These are phyloP conservation scores for Lypha dubia DNA, from an alignment of 2,888 invertebrate species.

Conservation along the genomic window DNA sequence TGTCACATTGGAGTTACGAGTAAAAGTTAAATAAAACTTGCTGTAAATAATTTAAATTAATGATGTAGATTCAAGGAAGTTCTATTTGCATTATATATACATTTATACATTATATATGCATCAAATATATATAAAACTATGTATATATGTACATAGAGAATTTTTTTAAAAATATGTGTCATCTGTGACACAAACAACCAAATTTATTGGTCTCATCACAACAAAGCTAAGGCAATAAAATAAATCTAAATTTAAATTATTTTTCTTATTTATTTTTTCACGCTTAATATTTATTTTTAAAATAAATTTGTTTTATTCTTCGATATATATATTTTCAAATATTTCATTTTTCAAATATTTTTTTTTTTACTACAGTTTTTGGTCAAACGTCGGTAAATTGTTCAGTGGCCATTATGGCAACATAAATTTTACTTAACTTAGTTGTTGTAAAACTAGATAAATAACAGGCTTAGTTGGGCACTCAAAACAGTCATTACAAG, in stretches of 20 bases:
- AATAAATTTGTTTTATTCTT: constrained; percentile 11
- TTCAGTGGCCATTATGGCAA: constrained; percentile 11
- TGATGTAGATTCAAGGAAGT: background rate
- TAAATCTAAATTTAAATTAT: constrained; percentile 31
- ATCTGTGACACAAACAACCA: too few species aligned
- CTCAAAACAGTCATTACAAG: background rate
- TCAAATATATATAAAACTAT: too few species aligned
- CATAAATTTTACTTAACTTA: constrained; percentile 41
- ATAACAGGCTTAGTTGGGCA: constrained; percentile 37
- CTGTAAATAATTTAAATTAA: background rate
- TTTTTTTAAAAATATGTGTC: background rate
- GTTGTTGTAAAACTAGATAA: constrained; percentile 55
- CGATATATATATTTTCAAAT: constrained; percentile 1
- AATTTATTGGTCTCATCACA: constrained; percentile 45
- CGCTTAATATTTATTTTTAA: constrained; percentile 11
- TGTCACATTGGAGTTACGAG: too few species aligned
- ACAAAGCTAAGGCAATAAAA: constrained; percentile 21
- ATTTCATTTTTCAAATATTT: background rate
- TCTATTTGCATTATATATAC: background rate
- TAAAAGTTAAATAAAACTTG: too few species aligned
- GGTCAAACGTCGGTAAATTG: background rate
- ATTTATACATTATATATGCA: too few species aligned
- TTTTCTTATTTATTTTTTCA: background rate
- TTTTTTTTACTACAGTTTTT: constrained; percentile 3
- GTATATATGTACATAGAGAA: background rate